Conservation (phyloP, 2,113 vertebrate species). For the Corythornis madagascariensis region DNA sequence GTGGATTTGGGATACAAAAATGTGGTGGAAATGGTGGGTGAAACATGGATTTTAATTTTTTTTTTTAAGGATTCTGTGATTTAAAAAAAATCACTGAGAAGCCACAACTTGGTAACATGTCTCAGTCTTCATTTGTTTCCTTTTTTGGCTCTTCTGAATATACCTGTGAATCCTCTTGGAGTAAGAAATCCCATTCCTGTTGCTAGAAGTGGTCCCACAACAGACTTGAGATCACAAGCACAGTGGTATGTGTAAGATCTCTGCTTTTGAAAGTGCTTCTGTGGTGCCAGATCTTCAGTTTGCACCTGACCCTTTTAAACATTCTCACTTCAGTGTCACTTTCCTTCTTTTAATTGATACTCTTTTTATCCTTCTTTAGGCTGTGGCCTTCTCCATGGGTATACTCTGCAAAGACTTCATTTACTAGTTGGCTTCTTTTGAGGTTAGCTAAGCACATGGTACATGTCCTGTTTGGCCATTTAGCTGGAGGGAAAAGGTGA, state of each 20-base stretch:
- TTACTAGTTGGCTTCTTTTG: background rate
- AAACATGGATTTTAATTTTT: background rate
- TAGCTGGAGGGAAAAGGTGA: background rate
- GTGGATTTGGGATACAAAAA: background rate
- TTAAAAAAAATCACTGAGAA: background rate
- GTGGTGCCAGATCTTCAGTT: background rate
- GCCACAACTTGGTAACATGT: no score
- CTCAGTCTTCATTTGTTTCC: background rate
- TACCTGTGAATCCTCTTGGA: background rate
- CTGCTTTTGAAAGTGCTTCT: background rate
- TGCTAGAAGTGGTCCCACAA: background rate
- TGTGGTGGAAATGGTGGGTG: background rate
- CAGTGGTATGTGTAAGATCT: accelerated
- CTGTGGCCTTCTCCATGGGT: background rate
- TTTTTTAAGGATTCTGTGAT: background rate
- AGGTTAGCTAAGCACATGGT: accelerated
- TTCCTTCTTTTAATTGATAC: background rate
- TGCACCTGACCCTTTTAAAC: background rate
- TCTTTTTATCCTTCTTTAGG: background rate
- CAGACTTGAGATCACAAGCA: background rate
- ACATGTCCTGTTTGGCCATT: accelerated
- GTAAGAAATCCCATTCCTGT: background rate
- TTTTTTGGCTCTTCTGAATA: background rate
- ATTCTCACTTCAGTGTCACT: background rate
- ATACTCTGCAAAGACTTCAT: background rate